These are phyloP conservation scores for Arrhamphus sclerolepis DNA, from an alignment of 2,797 vertebrate genomes.

Conservation along the genomic window DNA sequence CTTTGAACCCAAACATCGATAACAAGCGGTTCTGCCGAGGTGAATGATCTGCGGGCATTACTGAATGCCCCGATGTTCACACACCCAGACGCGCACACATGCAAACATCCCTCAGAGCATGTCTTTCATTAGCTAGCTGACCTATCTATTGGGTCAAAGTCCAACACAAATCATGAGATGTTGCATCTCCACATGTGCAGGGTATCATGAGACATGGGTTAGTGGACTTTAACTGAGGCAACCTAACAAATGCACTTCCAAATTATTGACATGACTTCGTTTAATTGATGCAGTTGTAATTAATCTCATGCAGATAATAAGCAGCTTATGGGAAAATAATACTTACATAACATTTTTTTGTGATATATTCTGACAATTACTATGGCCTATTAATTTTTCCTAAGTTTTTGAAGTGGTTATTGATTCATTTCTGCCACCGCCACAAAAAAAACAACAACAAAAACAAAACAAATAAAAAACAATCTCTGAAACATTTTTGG, in stretches of 20 bases:
- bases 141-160: slow-evolving; percentile 53
- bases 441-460: slow-evolving; percentile 3
- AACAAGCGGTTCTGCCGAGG: slow-evolving; percentile 20
- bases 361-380: not conserved
- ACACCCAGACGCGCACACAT: slow-evolving; percentile 31
- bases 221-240: slow-evolving; percentile 57
- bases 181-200: slow-evolving; percentile 40
- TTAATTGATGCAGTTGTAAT: slow-evolving; percentile 6
- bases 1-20: slow-evolving; percentile 64
- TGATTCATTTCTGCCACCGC: not conserved
- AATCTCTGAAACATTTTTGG: slow-evolving; percentile 1
- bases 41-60: slow-evolving; percentile 14
- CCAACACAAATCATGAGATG: slow-evolving; percentile 67
- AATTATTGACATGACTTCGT: slow-evolving; percentile 17
- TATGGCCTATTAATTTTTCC: not conserved
- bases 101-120: slow-evolving; percentile 13
- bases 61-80: not conserved
- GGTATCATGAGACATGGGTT: slow-evolving; percentile 68
- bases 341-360: not conserved
- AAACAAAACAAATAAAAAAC: too few relatives aligned
- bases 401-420: not conserved
- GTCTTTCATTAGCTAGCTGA: slow-evolving; percentile 50
- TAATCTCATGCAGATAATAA: slow-evolving; percentile 1
- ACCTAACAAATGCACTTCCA: slow-evolving; percentile 15
- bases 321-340: not conserved